These are phyloP conservation scores for Narcine bancroftii DNA, from an alignment of 2,113 vertebrate genomes.

Conservation along the genomic window DNA sequence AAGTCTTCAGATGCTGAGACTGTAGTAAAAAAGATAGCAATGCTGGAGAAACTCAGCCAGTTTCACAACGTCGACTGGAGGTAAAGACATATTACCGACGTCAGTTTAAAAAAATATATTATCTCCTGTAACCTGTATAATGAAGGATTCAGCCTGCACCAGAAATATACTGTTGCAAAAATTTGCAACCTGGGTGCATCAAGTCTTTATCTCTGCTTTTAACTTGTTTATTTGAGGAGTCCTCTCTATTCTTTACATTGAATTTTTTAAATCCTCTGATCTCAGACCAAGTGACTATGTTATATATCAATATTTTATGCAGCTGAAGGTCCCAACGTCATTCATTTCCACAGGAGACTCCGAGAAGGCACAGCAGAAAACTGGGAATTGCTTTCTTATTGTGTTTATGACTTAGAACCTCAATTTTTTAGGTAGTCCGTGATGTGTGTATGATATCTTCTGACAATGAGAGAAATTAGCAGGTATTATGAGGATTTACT, in stretches of 20 bases:
- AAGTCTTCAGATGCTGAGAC: too few relatives aligned
- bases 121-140: not conserved
- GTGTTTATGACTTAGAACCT: not conserved
- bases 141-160: not conserved
- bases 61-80: too few relatives aligned
- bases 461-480: not conserved
- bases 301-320: not conserved
- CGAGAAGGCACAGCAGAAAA: not conserved
- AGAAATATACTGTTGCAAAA: not conserved
- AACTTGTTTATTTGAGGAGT: not conserved
- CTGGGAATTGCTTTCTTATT: not conserved
- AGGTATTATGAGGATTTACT: not conserved
- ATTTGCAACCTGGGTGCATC: not conserved
- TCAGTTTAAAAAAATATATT: not conserved
- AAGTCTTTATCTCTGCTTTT: not conserved
- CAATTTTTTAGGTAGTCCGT: not conserved
- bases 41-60: too few relatives aligned
- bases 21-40: too few relatives aligned
- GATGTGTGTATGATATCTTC: not conserved
- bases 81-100: too few relatives aligned
- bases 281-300: not conserved
- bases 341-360: not conserved
- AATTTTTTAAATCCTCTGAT: not conserved
- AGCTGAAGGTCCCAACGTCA: not conserved
- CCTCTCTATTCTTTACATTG: not conserved